Base-by-base conservation (phyloP, 2,113 vertebrate species). In the Fregata magnificens region DNA sequence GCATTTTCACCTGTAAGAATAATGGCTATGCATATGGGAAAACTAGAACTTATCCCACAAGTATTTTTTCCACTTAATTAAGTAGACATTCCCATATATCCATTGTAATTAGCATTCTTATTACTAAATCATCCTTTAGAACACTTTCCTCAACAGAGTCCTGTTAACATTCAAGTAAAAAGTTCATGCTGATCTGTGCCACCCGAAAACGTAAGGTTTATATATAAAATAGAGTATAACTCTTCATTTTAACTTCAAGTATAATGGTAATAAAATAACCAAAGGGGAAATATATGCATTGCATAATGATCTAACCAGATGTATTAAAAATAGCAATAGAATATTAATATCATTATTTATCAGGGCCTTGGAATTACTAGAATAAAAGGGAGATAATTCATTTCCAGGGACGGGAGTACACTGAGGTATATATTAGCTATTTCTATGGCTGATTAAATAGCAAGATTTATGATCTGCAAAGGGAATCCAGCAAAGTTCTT, bases 221-320 rank as follows among this genome's bases (percentile, higher is more conserved):
- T 76, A 12, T 94, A 28, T 90, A 91, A 94, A 89, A 82, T 44
- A 77, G 31, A 90, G n/a, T 70, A 49, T 88, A 87, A 84, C 84
- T 93, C 66, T 83, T 92, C 38, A 59, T 92, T 91, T 92, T 88
- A 79, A 77, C 56, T 88, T 93, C 2, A 45, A 61, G 42, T 91
- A 22, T 86, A 72, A 66, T 79, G 49, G 85, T 88, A 88, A 66
- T 94, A 90, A 96, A 93, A 88, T 83, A 95, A 88, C 72, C 47
- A 71, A 89, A 81, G 59, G 63, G 42, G 67, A 90, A 85, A 40
- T 86, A 71, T n/a, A 71, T 92, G 47, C 56, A 42, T 40, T 71
- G 50, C 34, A 67, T 86, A 81, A 86, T 73, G 55, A 76, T 62
- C 38, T 88, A 86, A 65, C 38, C 58, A 94, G 40, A 58, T 82